Evolutionary conservation across 2,888 invertebrate genomes (phyloP).

Genomic region (Cryptocheilus praepositus): DNA sequence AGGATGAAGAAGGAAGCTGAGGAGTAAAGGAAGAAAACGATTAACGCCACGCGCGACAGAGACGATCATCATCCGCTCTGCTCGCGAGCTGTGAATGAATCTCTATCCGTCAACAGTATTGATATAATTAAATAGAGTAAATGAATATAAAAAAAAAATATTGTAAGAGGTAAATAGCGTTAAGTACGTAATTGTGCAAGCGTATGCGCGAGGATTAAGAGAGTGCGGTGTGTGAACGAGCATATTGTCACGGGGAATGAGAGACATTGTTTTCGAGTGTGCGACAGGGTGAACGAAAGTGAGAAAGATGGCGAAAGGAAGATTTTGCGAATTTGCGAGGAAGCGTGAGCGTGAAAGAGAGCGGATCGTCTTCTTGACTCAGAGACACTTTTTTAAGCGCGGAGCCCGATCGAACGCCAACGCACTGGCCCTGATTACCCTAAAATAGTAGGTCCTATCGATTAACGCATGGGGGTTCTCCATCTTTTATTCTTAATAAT

Average conservation of each 20-base stretch:
- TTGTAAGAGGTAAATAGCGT: slow-evolving; percentile 69
- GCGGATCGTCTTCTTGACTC: slow-evolving; percentile 38
- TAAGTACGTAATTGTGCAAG: slow-evolving; percentile 71
- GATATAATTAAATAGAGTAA: slow-evolving; percentile 74
- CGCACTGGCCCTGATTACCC: slow-evolving; percentile 45
- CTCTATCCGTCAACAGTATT: slow-evolving; percentile 76
- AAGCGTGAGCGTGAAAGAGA: slow-evolving; percentile 21
- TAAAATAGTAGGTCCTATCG: too few relatives aligned
- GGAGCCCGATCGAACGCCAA: slow-evolving; percentile 56
- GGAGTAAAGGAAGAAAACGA: slow-evolving; percentile 47
- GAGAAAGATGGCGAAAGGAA: slow-evolving; percentile 16
- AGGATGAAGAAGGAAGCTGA: slow-evolving; percentile 20
- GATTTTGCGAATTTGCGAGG: slow-evolving; percentile 7
- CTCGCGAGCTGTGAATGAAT: slow-evolving; percentile 73
- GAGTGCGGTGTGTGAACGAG: slow-evolving; percentile 32
- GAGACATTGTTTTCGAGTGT: too few relatives aligned
- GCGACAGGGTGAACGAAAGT: neutral
- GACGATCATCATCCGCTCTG: slow-evolving; percentile 67
- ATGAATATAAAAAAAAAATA: slow-evolving; percentile 70
- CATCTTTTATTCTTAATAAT: slow-evolving; percentile 1
- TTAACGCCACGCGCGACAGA: slow-evolving; percentile 65
- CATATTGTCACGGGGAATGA: too few relatives aligned
- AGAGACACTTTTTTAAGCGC: slow-evolving; percentile 45
- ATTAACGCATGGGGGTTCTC: neutral
- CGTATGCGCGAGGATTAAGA: slow-evolving; percentile 53